Evolutionary conservation across 92 coral and sea anemone genomes (phyloP).

Genomic region (Paragorgia papillata): DNA sequence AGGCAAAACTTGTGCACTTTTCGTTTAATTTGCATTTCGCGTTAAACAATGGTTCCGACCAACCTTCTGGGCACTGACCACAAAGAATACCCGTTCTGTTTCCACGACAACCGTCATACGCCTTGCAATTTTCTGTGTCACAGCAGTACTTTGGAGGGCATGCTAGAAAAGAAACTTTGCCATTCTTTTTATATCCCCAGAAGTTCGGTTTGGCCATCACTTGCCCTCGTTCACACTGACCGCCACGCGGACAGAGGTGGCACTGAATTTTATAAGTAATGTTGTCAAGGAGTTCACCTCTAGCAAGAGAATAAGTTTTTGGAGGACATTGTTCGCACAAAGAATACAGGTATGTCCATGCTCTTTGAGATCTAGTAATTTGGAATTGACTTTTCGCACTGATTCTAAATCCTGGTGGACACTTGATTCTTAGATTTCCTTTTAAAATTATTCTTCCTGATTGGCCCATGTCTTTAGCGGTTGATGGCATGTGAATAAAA

Average conservation of each 20-base stretch:
- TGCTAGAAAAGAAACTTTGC: not conserved
- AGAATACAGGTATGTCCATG: not conserved
- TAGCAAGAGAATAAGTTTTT: not conserved
- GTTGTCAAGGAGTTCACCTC: not conserved
- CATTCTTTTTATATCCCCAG: conserved; percentile 15
- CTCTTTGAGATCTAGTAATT: not conserved
- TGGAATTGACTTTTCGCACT: not conserved
- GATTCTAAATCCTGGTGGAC: conserved; percentile 13
- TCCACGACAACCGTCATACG: conserved; percentile 22
- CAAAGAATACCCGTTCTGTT: conserved; percentile 30
- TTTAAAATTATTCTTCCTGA: not conserved
- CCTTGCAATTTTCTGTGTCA: not conserved
- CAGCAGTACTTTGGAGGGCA: conserved; percentile 35
- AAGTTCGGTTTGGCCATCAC: conserved; percentile 29
- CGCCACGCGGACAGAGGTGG: conserved; percentile 2
- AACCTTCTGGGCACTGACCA: conserved; percentile 9
- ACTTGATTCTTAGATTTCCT: not conserved
- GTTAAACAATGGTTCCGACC: conserved; percentile 16
- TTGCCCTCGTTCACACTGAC: conserved; percentile 2
- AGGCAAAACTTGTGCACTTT: not conserved
- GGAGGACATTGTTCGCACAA: conserved; percentile 4
- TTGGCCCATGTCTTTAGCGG: no score
- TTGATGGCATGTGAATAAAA: not conserved
- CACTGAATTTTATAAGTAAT: not conserved
- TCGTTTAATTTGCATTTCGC: conserved; percentile 11